A percentile compares a stretch with the other conserved stretches of the same genome.
These are phyloP conservation scores for Drosophila mayaguana DNA, from an alignment of 2,888 invertebrate genomes.

Conservation along the genomic window DNA sequence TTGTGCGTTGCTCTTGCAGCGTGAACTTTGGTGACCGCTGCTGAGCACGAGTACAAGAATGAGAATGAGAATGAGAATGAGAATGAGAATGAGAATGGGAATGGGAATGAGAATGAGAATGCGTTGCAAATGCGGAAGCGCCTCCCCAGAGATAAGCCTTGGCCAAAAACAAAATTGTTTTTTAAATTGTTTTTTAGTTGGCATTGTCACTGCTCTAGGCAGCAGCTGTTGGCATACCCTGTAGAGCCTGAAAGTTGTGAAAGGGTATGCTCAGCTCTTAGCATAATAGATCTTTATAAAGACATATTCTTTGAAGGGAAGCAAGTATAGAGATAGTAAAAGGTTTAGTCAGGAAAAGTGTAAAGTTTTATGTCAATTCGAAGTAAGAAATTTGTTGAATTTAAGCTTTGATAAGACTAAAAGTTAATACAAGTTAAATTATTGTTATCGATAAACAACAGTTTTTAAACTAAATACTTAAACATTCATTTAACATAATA, in stretches of 20 bases:
- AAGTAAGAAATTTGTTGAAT: too few species aligned
- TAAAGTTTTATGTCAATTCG: too few species aligned
- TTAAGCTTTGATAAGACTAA: too few species aligned
- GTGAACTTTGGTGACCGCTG: slow-evolving; percentile 74
- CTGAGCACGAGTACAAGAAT: slow-evolving; percentile 21
- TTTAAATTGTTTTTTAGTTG: slow-evolving; percentile 25
- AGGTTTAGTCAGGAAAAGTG: background rate
- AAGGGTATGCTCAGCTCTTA: background rate
- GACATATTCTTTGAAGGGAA: background rate
- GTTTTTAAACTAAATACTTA: too few species aligned
- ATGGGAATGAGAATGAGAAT: slow-evolving; percentile 56
- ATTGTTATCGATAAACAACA: too few species aligned
- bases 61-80: slow-evolving; percentile 56
- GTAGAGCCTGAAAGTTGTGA: background rate
- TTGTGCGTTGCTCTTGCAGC: slow-evolving; percentile 66
- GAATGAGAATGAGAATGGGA: slow-evolving; percentile 53
- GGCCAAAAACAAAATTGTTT: slow-evolving; percentile 43
- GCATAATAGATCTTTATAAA: background rate
- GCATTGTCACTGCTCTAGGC: slow-evolving; percentile 50
- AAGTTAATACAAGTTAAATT: too few species aligned
- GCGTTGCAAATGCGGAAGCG: slow-evolving; percentile 73
- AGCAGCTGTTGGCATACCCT: slow-evolving; percentile 22
- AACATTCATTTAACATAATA: too few species aligned
- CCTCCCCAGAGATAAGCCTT: slow-evolving; percentile 71
- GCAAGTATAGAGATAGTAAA: background rate